Evolutionary conservation across 2,888 invertebrate species (phyloP), one percentile per base, ranked within the genome.

Genomic region (Platycheirus rosarum): DNA sequence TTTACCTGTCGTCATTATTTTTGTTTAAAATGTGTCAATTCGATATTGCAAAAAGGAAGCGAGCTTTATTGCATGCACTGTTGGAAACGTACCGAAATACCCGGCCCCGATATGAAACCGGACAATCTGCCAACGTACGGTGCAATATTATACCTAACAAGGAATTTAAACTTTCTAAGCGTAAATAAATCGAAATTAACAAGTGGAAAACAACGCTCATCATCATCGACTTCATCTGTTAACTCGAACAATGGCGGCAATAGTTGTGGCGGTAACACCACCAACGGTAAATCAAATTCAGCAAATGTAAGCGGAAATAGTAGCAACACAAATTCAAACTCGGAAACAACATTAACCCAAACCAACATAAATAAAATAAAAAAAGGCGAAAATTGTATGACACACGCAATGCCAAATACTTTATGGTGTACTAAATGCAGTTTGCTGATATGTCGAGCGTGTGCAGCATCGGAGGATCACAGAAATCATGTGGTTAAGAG

Each of bases 1-100:
- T 92, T 95, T 86, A 93, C 93, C 85, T 95, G 95, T 92, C 94
- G 94, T 88, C 95, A 95, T 89, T 94, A 94, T 91, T 95, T 95
- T 91, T 95, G 95, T 89, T 92, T 95, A 89, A 93, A 94, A 88
- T 95, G 95, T 91, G 93, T 94, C 89, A 93, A 94, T 87, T 92
- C 93, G 85, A 93, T 92, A 87, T 91, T 95, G 86, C 92, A 93
- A 88, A 94, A 94, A 88, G 94, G 93, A 75, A 92, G 92, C 87
- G 94, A 94, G 88, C 91, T 94, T 85, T 93, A 93, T 89, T 95
- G 95, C 89, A 92, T 93, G 84, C 94, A 94, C 89, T 95, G 95
- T 90, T 94, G 94, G 94, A 94, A 94, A 89, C 92, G 93, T 85
- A 95, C 95, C 77, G 94, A 94, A 86, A 90, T 94, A 76, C 93